These are phyloP conservation scores for Metopolophium dirhodum DNA, from an alignment of 1,140 invertebrate species.

Conservation along the genomic window DNA sequence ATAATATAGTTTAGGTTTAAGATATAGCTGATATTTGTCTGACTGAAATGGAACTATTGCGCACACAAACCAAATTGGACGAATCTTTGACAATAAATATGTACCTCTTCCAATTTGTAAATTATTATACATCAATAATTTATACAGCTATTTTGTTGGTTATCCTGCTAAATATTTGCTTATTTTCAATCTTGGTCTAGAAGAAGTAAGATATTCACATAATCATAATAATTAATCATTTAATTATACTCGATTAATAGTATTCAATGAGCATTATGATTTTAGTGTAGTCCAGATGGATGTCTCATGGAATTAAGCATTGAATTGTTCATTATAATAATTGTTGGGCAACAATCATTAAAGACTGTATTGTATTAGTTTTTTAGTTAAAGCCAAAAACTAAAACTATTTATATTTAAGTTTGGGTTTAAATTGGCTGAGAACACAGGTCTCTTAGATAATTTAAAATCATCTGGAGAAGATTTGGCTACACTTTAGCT, in stretches of 20 bases:
- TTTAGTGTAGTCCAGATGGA: conserved; percentile 82
- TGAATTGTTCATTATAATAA: conserved; percentile 93
- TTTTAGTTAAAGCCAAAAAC: neutral
- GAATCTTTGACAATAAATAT: conserved; percentile 96
- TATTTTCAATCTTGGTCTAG: conserved; percentile 79
- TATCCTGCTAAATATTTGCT: conserved; percentile 80
- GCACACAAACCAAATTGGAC: conserved; percentile 98
- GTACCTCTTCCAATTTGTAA: conserved; percentile 96
- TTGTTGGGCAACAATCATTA: conserved; percentile 94
- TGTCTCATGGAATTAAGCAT: conserved; percentile 94
- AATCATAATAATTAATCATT: neutral
- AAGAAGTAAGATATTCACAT: conserved; percentile 71
- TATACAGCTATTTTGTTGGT: conserved; percentile 98
- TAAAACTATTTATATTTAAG: neutral
- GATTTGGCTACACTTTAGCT: conserved; percentile 70
- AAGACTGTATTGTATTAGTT: conserved; percentile 75
- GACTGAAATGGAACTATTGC: conserved; percentile 90
- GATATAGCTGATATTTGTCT: conserved; percentile 87
- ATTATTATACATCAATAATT: conserved; percentile 98
- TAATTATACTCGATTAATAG: neutral
- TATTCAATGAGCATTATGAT: conserved; percentile 37
- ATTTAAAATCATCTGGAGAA: conserved; percentile 60
- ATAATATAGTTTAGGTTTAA: conserved; percentile 74
- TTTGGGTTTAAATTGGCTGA: conserved; percentile 58
- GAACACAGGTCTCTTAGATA: conserved; percentile 62